Evolutionary conservation across 2,797 vertebrate genomes (phyloP).

Genomic region (Siniperca scherzeri): DNA sequence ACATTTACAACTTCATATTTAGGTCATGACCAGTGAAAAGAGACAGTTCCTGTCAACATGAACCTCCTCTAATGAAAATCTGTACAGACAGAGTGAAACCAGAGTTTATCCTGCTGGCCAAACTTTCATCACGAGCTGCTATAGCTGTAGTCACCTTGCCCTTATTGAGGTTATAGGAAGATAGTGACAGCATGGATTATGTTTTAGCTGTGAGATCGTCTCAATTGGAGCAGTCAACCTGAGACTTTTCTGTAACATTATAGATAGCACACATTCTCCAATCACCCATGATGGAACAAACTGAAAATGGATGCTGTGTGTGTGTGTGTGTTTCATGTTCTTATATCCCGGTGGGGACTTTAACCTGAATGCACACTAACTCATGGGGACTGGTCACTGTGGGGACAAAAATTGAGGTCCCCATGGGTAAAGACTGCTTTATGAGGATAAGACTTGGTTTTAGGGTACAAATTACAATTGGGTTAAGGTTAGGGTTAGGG

Average conservation of each 20-base stretch:
- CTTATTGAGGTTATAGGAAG: conserved; percentile 18
- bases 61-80: conserved; percentile 36
- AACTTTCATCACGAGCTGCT: conserved; percentile 46
- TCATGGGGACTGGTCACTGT: too few species aligned
- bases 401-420: too few species aligned
- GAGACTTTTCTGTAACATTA: conserved; percentile 21
- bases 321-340: neutral
- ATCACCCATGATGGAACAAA: conserved; percentile 18
- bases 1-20: conserved; percentile 28
- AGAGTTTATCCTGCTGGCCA: conserved; percentile 31
- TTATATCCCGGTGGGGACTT: too few species aligned
- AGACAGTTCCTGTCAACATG: conserved; percentile 37
- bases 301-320: conserved; percentile 22
- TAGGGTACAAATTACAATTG: too few species aligned
- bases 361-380: too few species aligned
- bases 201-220: conserved; percentile 3
- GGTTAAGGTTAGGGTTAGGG: too few species aligned
- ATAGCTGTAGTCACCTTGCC: conserved; percentile 28
- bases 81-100: conserved; percentile 34
- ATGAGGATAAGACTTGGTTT: too few species aligned
- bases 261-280: neutral
- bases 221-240: conserved; percentile 21
- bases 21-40: conserved; percentile 1
- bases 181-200: neutral
- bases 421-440: too few species aligned